Evolutionary conservation across 2,113 vertebrate species (phyloP), one percentile per base, ranked within the genome.

Genomic region (Manacus vitellinus): DNA sequence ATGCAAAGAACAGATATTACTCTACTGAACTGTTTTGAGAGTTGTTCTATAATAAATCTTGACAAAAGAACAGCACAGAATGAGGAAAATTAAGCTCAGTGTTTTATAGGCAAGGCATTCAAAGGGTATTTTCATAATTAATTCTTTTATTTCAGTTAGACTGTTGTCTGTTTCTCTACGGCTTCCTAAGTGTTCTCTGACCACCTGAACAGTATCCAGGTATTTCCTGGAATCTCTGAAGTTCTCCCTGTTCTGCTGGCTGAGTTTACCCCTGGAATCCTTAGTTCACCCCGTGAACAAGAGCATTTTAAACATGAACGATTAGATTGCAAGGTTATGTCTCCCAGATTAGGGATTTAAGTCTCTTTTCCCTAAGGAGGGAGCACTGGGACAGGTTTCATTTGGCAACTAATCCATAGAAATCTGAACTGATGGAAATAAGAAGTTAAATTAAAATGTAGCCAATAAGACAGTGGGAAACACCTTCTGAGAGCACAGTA

Each of bases 261-360:
- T 17, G 65, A 65, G 66, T 30, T 94, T 41, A 78, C 77, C 41
- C n/a, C 47, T 33, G 46, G 41, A 49, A 82, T 66, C 51, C 30
- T 89, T 3, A 82, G 67, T 39, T 96, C 77, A 70, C 62, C 67
- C 62, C 39, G 71, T 31, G 82, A 96, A 94, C 77, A 87, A 80
- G 37, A n/a, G 6, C 73, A 84, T 43, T 92, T 94, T 66, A 91
- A 92, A 94, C 51, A 66, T 0, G 12, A 49, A 49, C 8, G 4
- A 44, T 55, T 13, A n/a, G 49, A 79, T 39, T 72, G 62, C 8
- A 12, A 35, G 19, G 84, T 55, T 83, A 14, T 12, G 24, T 5
- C 61, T 87, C 41, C 6, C 22, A 61, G 8, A 52, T 23, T 1
- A 22, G 21, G 44, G 43, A 51, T 76, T 85, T 76, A 51, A 71